Conservation (phyloP, 2,888 invertebrate genomes). For the Chrysina gloriosa region DNA sequence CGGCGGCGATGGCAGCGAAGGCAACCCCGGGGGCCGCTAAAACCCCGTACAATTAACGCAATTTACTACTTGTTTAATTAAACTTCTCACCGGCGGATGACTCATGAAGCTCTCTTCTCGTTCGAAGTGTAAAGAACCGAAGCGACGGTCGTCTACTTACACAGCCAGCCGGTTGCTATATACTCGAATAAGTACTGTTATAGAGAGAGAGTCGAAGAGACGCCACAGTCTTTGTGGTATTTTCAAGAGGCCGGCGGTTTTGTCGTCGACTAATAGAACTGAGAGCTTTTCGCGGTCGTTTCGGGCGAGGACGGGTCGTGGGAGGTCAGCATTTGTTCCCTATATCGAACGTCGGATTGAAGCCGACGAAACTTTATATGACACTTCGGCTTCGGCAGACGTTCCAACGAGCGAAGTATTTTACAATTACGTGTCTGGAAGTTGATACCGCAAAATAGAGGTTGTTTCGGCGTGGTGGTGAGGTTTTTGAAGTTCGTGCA, state of each 20-base stretch:
- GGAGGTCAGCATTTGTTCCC: constrained; percentile 42
- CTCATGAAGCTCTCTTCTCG: constrained; percentile 40
- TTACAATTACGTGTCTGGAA: constrained; percentile 12
- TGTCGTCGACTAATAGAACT: constrained; percentile 39
- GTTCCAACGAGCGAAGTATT: constrained; percentile 22
- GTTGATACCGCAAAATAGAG: constrained; percentile 12
- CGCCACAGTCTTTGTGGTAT: constrained; percentile 35
- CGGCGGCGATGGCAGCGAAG: too few species aligned
- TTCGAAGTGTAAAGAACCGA: constrained; percentile 36
- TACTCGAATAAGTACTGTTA: background rate
- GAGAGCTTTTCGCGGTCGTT: constrained; percentile 43
- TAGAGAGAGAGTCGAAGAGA: background rate
- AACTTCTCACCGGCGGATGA: constrained; percentile 39
- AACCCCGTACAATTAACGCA: constrained; percentile 43
- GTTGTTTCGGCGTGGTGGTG: background rate
- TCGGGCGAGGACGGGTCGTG: constrained; percentile 31
- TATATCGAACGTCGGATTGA: constrained; percentile 31
- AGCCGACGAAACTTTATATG: constrained; percentile 30
- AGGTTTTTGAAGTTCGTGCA: background rate
- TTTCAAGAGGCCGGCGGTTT: constrained; percentile 25
- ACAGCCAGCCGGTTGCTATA: background rate
- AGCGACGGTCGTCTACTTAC: constrained; percentile 26
- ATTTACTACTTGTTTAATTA: constrained; percentile 46
- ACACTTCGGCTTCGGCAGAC: constrained; percentile 16
- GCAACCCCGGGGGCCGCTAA: constrained; percentile 29